Evolutionary conservation across 2,113 vertebrate species (phyloP).

Genomic region (Hirundichthys speculiger): DNA sequence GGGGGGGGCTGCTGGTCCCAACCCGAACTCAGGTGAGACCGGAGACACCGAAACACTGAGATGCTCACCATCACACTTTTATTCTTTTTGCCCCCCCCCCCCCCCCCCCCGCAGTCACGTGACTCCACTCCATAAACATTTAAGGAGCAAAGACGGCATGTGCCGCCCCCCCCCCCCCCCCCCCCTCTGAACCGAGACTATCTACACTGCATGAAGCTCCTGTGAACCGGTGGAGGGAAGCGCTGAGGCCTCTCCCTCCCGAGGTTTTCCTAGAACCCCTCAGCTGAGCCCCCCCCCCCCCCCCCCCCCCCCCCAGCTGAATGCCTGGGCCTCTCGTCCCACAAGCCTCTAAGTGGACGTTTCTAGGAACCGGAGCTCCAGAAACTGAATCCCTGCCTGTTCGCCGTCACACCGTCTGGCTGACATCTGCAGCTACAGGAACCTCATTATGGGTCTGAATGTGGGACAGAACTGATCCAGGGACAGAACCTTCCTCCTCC

Average conservation of each 20-base stretch:
- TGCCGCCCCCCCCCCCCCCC: too few species aligned
- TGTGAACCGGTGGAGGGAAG: too few species aligned
- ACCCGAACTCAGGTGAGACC: too few species aligned
- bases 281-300: not conserved
- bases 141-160: too few species aligned
- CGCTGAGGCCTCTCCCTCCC: constrained; percentile 3
- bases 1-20: too few species aligned
- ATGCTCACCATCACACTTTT: too few species aligned
- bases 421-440: constrained; percentile 4
- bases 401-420: not conserved
- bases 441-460: not conserved
- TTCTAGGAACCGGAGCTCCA: constrained; percentile 27
- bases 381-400: constrained; percentile 1
- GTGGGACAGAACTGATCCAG: not conserved
- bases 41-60: too few species aligned
- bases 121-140: not conserved
- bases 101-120: not conserved
- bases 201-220: too few species aligned
- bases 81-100: too few species aligned
- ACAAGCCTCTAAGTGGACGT: not conserved
- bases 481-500: not conserved
- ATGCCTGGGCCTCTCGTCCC: not conserved
- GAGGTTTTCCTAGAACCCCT: constrained; percentile 28
- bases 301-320: not conserved
- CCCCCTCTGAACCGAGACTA: too few species aligned